Evolutionary conservation across 2,113 vertebrate species (phyloP).

Genomic region (Candoia aspera): DNA sequence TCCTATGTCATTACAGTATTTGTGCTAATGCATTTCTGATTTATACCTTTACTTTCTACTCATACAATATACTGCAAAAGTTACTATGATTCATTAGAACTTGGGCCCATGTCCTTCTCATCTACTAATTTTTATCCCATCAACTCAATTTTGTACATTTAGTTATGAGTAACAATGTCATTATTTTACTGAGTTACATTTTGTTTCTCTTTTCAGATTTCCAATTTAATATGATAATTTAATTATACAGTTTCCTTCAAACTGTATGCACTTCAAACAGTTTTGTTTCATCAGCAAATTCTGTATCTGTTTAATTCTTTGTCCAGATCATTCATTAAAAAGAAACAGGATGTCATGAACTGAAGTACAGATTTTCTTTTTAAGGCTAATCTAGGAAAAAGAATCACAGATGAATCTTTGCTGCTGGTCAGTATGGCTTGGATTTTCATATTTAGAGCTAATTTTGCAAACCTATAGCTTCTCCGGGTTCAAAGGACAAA

Average conservation of each 20-base stretch:
- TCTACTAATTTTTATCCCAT: background rate
- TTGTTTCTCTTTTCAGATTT: constrained; percentile 16
- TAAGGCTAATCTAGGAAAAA: constrained; percentile 21
- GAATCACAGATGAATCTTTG: constrained; percentile 23
- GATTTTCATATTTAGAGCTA: background rate
- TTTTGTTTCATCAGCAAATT: constrained; percentile 2
- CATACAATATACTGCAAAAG: background rate
- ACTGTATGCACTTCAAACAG: background rate
- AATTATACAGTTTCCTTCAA: constrained; percentile 9
- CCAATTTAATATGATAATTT: constrained; percentile 6
- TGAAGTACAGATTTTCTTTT: constrained; percentile 33
- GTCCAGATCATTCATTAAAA: constrained; percentile 11
- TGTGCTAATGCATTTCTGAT: background rate
- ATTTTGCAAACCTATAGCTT: constrained; percentile 29
- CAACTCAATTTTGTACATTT: background rate
- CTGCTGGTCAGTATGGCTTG: constrained; percentile 4
- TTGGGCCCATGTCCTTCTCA: background rate
- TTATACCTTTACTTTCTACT: background rate
- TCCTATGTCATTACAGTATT: background rate
- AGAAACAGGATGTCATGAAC: constrained; percentile 28
- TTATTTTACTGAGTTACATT: constrained; percentile 8
- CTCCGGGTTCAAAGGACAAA: background rate
- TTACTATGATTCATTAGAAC: background rate
- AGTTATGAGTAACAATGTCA: background rate
- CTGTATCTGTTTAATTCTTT: constrained; percentile 16